Percentiles rank a stretch among this genome's conserved stretches.
These are phyloP conservation scores for Apodemia hepburni DNA, from an alignment of 2,888 invertebrate genomes.

Conservation along the genomic window DNA sequence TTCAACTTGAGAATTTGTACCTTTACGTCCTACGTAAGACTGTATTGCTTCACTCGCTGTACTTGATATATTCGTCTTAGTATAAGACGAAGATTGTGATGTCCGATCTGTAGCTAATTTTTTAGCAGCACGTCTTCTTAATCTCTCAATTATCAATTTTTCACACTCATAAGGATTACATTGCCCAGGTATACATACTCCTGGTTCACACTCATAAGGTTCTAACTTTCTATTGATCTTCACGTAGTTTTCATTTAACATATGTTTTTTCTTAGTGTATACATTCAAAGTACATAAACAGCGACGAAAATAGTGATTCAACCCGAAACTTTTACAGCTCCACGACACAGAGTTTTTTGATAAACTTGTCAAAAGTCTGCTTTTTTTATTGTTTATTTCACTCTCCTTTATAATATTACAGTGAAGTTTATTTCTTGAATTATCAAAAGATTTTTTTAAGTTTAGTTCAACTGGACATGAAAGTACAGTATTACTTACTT, in stretches of 20 bases:
- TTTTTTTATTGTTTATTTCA: not conserved
- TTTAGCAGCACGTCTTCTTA: constrained; percentile 19
- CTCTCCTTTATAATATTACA: not conserved
- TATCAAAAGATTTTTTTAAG: not conserved
- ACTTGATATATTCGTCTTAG: not conserved
- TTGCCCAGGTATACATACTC: constrained; percentile 39
- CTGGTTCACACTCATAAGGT: constrained; percentile 43
- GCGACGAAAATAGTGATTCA: constrained; percentile 29
- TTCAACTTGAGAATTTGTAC: not conserved
- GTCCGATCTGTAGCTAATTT: constrained; percentile 7
- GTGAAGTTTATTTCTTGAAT: not conserved
- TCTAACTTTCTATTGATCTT: constrained; percentile 37
- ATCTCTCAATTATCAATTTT: constrained; percentile 21
- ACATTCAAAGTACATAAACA: constrained; percentile 43
- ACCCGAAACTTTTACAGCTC: not conserved
- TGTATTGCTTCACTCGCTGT: not conserved
- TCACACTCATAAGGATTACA: constrained; percentile 38
- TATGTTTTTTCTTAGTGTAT: constrained; percentile 14
- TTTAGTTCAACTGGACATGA: not conserved
- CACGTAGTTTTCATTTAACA: not conserved
- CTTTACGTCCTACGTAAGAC: not conserved
- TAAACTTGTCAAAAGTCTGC: not conserved
- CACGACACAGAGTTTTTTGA: not conserved
- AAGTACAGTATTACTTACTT: not conserved
- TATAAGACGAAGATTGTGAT: constrained; percentile 18